Conservation (phyloP, 2,797 vertebrate species). For the Macropus fuliginosus region DNA sequence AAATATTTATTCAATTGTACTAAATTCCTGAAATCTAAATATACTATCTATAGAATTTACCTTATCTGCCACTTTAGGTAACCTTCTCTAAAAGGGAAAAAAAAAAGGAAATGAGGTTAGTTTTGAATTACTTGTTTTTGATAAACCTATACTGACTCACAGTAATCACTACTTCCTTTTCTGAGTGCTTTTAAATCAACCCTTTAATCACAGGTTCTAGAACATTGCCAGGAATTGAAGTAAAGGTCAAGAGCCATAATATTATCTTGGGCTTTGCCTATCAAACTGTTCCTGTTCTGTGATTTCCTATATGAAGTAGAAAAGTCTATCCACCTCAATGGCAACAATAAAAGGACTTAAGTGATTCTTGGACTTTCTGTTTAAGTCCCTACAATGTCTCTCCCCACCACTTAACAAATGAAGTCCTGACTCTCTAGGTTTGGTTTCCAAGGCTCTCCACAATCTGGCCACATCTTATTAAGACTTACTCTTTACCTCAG, state of each 20-base stretch:
- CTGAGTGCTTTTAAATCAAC: neutral
- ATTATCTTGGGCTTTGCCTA: neutral
- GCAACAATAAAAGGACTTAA: neutral
- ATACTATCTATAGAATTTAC: neutral
- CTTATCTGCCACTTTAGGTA: neutral
- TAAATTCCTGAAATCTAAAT: neutral
- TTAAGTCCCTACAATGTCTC: neutral
- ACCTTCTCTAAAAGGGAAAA: neutral
- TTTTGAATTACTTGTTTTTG: neutral
- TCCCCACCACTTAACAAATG: neutral
- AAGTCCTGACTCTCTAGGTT: neutral
- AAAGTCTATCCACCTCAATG: neutral
- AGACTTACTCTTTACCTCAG: neutral
- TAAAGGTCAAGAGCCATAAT: neutral
- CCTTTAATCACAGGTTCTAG: neutral
- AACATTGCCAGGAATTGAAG: neutral
- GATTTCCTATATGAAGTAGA: neutral
- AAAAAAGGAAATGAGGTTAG: neutral
- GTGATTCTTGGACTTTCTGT: neutral
- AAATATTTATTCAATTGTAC: neutral
- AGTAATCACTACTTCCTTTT: conserved; percentile 1
- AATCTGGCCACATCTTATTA: neutral
- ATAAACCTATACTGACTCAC: neutral
- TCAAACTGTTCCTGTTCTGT: neutral
- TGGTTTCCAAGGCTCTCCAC: neutral